Percentiles rank a stretch among this genome's conserved stretches.
Evolutionary conservation across 2,113 vertebrate genomes (phyloP).

Genomic region (Lanius ludovicianus): DNA sequence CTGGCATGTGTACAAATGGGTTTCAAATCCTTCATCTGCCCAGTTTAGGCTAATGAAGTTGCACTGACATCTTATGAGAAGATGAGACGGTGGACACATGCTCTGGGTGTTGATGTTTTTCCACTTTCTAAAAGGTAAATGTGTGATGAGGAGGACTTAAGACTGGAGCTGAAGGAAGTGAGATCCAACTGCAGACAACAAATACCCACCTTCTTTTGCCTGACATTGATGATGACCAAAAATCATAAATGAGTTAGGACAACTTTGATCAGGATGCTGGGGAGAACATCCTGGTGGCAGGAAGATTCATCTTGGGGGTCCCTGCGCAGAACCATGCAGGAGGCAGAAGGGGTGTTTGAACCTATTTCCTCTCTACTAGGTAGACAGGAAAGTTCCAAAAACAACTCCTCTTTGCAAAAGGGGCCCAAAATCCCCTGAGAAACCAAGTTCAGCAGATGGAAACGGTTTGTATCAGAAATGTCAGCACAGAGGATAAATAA

Average conservation of each 20-base stretch:
- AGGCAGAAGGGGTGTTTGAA: background rate
- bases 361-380: background rate
- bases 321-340: rapidly evolving
- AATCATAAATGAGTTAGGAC: background rate
- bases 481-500: background rate
- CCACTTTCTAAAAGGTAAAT: background rate
- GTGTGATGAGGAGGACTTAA: background rate
- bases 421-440: background rate
- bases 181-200: background rate
- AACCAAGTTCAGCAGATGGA: background rate
- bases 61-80: background rate
- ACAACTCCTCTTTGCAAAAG: background rate
- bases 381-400: background rate
- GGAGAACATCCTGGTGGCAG: background rate
- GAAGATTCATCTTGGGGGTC: background rate
- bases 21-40: background rate
- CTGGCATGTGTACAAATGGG: background rate
- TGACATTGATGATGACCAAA: background rate
- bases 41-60: background rate
- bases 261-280: background rate
- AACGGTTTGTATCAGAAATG: background rate
- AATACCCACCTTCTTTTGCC: background rate
- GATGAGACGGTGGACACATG: background rate
- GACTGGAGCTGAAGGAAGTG: background rate
- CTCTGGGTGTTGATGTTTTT: background rate